A percentile compares a stretch with the other conserved stretches of the same genome.
phyloP scores from a whole-genome alignment of 2,888 invertebrate species.

The Macrosiphum euphorbiae region DNA sequence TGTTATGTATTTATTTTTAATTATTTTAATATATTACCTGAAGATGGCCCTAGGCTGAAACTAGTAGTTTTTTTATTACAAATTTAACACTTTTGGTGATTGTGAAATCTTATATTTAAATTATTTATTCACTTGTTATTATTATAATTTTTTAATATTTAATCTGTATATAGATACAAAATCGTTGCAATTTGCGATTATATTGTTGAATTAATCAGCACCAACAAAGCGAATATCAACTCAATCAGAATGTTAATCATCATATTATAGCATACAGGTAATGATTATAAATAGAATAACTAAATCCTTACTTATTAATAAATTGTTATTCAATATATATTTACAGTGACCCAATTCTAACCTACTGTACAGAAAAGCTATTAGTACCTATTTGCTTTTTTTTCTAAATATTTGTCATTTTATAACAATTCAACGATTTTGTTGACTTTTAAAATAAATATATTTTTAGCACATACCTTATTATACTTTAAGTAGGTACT shows the following conservation, averaged over 20 bases:
- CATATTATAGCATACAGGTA: not conserved
- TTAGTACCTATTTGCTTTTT: not conserved
- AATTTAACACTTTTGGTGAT: not conserved
- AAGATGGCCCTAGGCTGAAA: not conserved
- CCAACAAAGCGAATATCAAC: not conserved
- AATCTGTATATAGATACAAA: not conserved
- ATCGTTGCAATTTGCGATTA: not conserved
- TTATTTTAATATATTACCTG: not conserved
- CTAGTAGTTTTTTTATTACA: not conserved
- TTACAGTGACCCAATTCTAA: no score
- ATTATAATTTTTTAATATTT: not conserved
- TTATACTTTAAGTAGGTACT: not conserved
- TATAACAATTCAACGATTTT: not conserved
- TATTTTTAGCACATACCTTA: not conserved
- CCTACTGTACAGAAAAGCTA: no score
- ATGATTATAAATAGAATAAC: not conserved
- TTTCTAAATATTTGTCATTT: not conserved
- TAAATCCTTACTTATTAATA: not conserved
- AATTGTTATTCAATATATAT: not conserved
- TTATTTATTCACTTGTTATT: not conserved
- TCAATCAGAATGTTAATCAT: not conserved
- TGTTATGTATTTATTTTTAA: not conserved
- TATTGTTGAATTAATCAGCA: not conserved
- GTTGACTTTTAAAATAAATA: not conserved
- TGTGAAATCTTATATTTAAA: not conserved